Evolutionary conservation across 2,888 invertebrate species (phyloP), one percentile per base, ranked within the genome.

Genomic region (Dastarcus helophoroides): DNA sequence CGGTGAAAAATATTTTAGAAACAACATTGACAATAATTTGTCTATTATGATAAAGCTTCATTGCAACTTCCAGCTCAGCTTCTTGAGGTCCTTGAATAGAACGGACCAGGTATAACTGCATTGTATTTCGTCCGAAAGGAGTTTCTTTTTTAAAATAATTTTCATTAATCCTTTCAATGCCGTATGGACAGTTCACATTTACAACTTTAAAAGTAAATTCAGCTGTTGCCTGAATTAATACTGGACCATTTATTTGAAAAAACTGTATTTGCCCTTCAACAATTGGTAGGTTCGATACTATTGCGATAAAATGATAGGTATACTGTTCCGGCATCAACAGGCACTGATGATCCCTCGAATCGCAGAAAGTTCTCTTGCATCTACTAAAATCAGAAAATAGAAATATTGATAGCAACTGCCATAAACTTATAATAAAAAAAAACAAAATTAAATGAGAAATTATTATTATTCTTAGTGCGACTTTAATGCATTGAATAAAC

Each of bases 261-360:
- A 95, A 66, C 31, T 85, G 82, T 19, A 81, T 65, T 22, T 71
- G 65, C 2, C 75, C 76, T 15, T 50, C 44, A 4, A 48, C 33
- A 21, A 89, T 68, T 29, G 78, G 77, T 31, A 85, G 64, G 54
- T 85, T 81, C 13, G 90, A 83, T 0, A 88, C 84, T 49, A 97
- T 79, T 1, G 91, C 85, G 46, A 97, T 83, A 60, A 88, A 95
- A 62, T 94, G 91, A 66, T 81, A 91, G 16, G 89, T 89, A 55
- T 84, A 84, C 29, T 86, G 82, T 25, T 86, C 74, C 0, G 95
- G 91, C 47, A 76, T 75, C 25, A 73, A 73, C 30, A 79, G 68
- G 48, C 95, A 95, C 14, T 73, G 68, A 47, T 66, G 60, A 56
- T 85, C 83, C n/a, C 75, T 71, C 13, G 72, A 64, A 21, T 73